Evolutionary conservation across 2,113 vertebrate genomes (phyloP).

Genomic region (Rhinichthys klamathensis): DNA sequence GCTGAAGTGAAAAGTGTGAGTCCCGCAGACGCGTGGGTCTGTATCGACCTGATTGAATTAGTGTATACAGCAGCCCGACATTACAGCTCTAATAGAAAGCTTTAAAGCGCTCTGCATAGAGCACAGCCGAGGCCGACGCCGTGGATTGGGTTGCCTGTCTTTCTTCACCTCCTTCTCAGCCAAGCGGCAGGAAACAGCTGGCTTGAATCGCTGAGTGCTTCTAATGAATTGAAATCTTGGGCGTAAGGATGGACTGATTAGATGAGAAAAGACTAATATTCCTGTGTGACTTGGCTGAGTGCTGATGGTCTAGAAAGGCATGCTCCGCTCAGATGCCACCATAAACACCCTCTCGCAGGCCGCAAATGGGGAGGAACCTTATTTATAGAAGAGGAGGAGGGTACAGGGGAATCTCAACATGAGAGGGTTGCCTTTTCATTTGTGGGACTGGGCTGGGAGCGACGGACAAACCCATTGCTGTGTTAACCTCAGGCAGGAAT

Average conservation of each 20-base stretch:
- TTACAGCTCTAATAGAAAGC: conserved; percentile 26
- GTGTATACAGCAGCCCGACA: conserved; percentile 19
- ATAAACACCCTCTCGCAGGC: neutral
- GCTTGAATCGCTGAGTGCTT: conserved; percentile 87
- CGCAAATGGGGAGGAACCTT: conserved; percentile 5
- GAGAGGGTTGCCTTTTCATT: conserved; percentile 65
- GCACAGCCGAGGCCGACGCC: conserved; percentile 65
- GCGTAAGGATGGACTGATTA: conserved; percentile 82
- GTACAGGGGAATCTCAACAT: conserved; percentile 34
- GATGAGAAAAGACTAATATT: conserved; percentile 88
- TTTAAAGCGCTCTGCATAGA: conserved; percentile 54
- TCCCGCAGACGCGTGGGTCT: conserved; percentile 30
- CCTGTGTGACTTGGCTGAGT: conserved; percentile 81
- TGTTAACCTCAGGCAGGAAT: conserved; percentile 49
- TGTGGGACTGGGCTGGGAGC: conserved; percentile 32
- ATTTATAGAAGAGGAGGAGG: conserved; percentile 46
- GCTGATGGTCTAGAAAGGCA: conserved; percentile 63
- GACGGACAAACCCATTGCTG: conserved; percentile 29
- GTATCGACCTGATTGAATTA: conserved; percentile 34
- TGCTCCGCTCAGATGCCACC: conserved; percentile 48
- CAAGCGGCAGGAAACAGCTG: conserved; percentile 89
- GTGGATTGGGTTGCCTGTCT: conserved; percentile 80
- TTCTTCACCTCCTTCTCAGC: conserved; percentile 85
- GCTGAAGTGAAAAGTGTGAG: conserved; percentile 12
- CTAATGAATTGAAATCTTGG: conserved; percentile 85